These are phyloP conservation scores for Chionoecetes opilio DNA, from an alignment of 1,140 invertebrate genomes.

Conservation along the genomic window DNA sequence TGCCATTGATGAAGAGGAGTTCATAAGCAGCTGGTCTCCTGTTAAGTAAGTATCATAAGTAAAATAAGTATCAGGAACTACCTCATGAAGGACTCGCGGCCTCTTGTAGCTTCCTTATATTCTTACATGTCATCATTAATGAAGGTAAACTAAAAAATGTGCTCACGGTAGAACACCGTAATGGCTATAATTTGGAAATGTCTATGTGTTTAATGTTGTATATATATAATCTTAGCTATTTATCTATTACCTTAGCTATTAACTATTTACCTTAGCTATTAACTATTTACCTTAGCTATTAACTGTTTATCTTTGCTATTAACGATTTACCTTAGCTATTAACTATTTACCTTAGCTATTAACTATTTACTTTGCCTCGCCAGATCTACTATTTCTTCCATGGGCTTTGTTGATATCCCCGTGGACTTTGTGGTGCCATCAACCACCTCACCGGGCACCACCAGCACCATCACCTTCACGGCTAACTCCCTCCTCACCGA, in stretches of 20 bases:
- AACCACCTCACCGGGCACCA: background rate
- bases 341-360: background rate
- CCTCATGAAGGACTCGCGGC: no score
- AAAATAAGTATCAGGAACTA: no score
- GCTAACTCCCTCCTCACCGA: background rate
- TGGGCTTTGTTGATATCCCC: background rate
- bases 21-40: background rate
- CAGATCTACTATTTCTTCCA: slow-evolving; percentile 43
- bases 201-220: no score
- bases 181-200: no score
- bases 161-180: no score
- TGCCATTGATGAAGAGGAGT: slow-evolving; percentile 25
- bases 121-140: no score
- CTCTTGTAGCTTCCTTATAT: no score
- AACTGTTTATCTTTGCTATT: background rate
- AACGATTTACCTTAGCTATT: background rate
- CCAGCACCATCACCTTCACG: slow-evolving; percentile 55
- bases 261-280: no score
- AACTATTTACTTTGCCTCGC: background rate
- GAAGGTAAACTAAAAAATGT: no score
- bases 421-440: slow-evolving; percentile 4
- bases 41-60: background rate
- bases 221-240: no score
- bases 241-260: no score
- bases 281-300: background rate